A percentile compares a stretch with the other conserved stretches of the same genome.
phyloP scores from a whole-genome alignment of 2,797 vertebrate genomes.

The Oreochromis mossambicus region DNA sequence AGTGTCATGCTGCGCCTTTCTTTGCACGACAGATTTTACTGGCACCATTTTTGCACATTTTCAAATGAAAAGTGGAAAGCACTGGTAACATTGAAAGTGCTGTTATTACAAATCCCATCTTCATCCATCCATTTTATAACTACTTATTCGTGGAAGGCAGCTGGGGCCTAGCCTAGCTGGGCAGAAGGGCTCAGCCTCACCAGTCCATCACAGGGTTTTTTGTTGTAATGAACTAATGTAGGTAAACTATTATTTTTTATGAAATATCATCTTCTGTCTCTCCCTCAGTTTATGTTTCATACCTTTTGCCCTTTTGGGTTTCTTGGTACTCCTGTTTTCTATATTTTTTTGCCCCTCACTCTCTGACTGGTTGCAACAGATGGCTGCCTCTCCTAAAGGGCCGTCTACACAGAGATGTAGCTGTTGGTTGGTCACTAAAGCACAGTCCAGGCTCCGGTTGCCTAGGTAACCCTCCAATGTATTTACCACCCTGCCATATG shows the following conservation, averaged over 20 bases:
- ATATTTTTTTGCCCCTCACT: neutral
- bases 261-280: neutral
- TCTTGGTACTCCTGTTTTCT: fast-evolving
- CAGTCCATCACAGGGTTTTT: neutral
- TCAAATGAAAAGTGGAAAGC: neutral
- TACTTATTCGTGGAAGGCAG: fast-evolving
- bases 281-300: neutral
- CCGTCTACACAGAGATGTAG: neutral
- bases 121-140: neutral
- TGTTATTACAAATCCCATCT: neutral
- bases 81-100: neutral
- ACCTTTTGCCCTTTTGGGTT: neutral
- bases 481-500: neutral
- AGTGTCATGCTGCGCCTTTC: neutral
- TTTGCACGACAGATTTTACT: neutral
- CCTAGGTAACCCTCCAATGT: neutral
- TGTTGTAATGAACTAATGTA: neutral
- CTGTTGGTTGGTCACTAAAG: neutral
- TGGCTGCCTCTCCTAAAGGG: neutral
- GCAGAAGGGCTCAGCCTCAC: neutral
- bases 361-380: neutral
- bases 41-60: neutral
- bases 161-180: fast-evolving
- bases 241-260: neutral
- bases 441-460: neutral